phyloP scores from a whole-genome alignment of 2,797 vertebrate species.

The Rhinogobio ventralis region DNA sequence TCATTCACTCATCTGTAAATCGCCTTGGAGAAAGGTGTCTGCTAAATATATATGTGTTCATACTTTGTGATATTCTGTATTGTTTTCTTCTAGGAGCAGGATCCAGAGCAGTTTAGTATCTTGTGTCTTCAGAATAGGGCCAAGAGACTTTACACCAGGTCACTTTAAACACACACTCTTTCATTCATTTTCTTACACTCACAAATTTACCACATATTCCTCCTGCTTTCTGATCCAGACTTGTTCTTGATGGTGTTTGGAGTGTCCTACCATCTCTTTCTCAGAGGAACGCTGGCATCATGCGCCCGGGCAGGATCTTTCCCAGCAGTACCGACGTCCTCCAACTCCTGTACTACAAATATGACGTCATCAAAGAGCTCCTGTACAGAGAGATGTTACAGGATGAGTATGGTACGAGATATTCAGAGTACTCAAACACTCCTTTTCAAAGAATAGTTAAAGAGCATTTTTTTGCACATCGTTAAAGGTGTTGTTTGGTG shows the following conservation, averaged over 20 bases:
- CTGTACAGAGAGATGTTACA: slow-evolving; percentile 80
- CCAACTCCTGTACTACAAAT: slow-evolving; percentile 76
- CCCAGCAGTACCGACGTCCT: slow-evolving; percentile 71
- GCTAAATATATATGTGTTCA: neutral
- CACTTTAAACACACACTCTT: slow-evolving; percentile 19
- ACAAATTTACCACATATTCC: neutral
- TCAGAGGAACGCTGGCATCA: slow-evolving; percentile 29
- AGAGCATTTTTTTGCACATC: too few species aligned
- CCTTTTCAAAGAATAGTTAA: neutral
- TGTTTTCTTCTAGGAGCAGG: slow-evolving; percentile 22
- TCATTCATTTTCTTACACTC: neutral
- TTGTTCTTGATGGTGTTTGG: slow-evolving; percentile 71
- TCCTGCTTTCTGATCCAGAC: slow-evolving; percentile 63
- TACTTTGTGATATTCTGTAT: neutral
- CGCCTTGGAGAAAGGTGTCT: neutral
- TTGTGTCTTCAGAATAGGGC: slow-evolving; percentile 34
- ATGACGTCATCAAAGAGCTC: slow-evolving; percentile 71
- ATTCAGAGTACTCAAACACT: neutral
- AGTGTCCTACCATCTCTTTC: slow-evolving; percentile 64
- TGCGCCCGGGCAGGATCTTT: slow-evolving; percentile 63
- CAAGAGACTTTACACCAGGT: slow-evolving; percentile 53
- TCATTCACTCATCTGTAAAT: neutral
- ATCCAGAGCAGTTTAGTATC: slow-evolving; percentile 20
- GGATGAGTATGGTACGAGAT: slow-evolving; percentile 75
- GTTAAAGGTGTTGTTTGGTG: slow-evolving; percentile 69